Conservation (phyloP, 2,797 vertebrate species). For the Geotrypetes seraphini region DNA sequence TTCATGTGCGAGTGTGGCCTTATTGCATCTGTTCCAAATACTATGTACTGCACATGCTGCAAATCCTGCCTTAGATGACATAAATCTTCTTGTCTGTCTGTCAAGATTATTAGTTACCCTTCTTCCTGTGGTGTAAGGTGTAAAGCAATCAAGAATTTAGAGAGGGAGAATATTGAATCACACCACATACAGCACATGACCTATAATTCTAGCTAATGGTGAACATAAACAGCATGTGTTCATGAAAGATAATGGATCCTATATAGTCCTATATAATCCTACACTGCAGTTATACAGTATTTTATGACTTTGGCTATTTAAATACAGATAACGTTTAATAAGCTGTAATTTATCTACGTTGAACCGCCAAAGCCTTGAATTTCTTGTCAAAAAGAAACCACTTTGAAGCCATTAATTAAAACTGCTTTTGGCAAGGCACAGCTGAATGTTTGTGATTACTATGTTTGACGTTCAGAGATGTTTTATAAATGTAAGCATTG, state of each 20-base stretch:
- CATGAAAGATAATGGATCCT: constrained; percentile 1
- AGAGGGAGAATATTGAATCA: neutral
- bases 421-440: neutral
- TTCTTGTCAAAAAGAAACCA: constrained; percentile 8
- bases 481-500: neutral
- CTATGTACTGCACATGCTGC: too few relatives aligned
- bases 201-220: constrained; percentile 2
- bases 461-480: neutral
- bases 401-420: constrained; percentile 13
- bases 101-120: constrained; percentile 4
- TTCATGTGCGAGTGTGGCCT: too few relatives aligned
- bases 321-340: constrained; percentile 22
- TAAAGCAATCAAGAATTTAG: constrained; percentile 3
- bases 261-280: constrained; percentile 11
- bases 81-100: too few relatives aligned
- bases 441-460: constrained; percentile 4
- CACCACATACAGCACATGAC: neutral
- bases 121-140: neutral
- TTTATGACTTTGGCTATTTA: constrained; percentile 10
- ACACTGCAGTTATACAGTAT: constrained; percentile 11
- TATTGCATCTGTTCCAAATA: too few relatives aligned
- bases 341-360: neutral
- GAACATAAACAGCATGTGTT: neutral
- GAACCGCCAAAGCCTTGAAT: neutral
- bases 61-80: neutral